Percentiles rank a stretch among this genome's conserved stretches.
These are phyloP conservation scores for Amniataba percoides DNA, from an alignment of 2,797 vertebrate genomes.

Conservation along the genomic window DNA sequence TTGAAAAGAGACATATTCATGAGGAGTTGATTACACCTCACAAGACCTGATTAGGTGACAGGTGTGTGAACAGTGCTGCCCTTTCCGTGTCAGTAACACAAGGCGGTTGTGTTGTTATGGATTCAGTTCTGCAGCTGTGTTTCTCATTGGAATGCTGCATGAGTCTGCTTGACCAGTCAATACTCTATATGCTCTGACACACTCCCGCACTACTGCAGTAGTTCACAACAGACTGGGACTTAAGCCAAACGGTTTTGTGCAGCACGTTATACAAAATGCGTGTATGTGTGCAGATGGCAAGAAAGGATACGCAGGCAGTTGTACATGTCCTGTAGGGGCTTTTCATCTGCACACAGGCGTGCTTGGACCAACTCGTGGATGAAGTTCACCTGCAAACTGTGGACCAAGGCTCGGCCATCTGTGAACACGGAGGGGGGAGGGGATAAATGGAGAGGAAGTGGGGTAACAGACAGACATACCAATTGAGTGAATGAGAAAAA, in stretches of 20 bases:
- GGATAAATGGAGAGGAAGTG: background rate
- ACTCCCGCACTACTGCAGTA: constrained; percentile 57
- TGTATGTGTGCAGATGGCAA: background rate
- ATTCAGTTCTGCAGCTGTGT: constrained; percentile 73
- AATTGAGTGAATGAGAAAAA: background rate
- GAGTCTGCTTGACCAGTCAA: constrained; percentile 66
- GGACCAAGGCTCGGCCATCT: constrained; percentile 97
- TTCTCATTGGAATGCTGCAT: constrained; percentile 73
- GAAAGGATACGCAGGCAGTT: constrained; percentile 98
- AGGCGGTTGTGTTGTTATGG: constrained; percentile 43
- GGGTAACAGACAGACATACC: background rate
- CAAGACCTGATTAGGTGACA: constrained; percentile 17
- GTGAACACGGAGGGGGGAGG: constrained; percentile 13
- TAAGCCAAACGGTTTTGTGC: constrained; percentile 54
- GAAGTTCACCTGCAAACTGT: constrained; percentile 98
- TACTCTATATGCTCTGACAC: constrained; percentile 71
- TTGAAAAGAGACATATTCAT: background rate
- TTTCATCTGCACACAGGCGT: constrained; percentile 97
- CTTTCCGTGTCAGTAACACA: constrained; percentile 51
- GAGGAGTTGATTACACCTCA: constrained; percentile 14
- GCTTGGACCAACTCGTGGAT: constrained; percentile 98
- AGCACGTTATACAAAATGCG: constrained; percentile 12
- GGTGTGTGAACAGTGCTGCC: constrained; percentile 21
- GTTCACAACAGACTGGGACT: constrained; percentile 58
- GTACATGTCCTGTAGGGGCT: constrained; percentile 99